Conservation (phyloP, 2,113 vertebrate genomes). For the Cinclus mexicanus region DNA sequence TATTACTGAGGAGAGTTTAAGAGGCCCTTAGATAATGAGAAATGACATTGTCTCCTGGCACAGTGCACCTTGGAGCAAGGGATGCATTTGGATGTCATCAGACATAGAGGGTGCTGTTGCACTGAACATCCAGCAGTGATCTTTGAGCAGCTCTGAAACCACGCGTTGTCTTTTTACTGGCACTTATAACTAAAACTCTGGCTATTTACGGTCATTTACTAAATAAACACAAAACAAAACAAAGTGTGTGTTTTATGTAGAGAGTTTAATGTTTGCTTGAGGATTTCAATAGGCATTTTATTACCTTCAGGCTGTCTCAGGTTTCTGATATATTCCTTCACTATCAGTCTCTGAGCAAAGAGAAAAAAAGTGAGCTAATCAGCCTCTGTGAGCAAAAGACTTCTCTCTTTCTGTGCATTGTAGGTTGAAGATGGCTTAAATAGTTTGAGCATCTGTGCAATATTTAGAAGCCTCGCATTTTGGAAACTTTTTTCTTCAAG, state of each 20-base stretch:
- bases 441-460: neutral
- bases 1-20: neutral
- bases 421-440: neutral
- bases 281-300: neutral
- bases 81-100: neutral
- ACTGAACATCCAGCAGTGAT: neutral
- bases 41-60: neutral
- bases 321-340: neutral
- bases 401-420: neutral
- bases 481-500: neutral
- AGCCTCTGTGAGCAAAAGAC: neutral
- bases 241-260: neutral
- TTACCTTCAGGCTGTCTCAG: neutral
- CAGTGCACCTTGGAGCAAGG: neutral
- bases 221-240: neutral
- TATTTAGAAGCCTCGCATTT: neutral
- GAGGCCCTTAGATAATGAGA: neutral
- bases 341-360: neutral
- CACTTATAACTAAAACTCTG: neutral
- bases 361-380: neutral
- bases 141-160: neutral
- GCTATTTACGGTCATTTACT: neutral
- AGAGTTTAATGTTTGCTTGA: neutral
- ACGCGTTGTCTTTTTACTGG: neutral
- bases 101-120: slow-evolving; percentile 51